Evolutionary conservation across 1,140 invertebrate genomes (phyloP).

Genomic region (Oryctes rhinoceros): DNA sequence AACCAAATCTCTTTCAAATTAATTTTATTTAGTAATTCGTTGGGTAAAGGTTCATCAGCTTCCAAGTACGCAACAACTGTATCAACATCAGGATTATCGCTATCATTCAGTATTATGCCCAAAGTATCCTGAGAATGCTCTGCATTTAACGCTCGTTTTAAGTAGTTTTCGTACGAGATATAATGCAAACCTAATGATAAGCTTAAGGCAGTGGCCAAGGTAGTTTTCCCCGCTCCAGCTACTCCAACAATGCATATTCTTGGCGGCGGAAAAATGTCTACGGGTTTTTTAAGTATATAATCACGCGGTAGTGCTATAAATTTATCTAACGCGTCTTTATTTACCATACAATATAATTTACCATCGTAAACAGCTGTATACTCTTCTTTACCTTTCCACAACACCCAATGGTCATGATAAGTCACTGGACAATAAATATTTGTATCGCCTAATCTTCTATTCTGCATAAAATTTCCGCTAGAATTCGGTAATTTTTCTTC

Average conservation of each 20-base stretch:
- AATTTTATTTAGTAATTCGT: slow-evolving; percentile 59
- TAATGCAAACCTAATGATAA: slow-evolving; percentile 65
- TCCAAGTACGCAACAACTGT: slow-evolving; percentile 60
- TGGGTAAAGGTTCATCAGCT: slow-evolving; percentile 58
- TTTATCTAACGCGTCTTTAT: slow-evolving; percentile 59
- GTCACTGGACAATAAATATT: slow-evolving; percentile 66
- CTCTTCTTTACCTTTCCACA: slow-evolving; percentile 68
- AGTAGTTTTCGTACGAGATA: slow-evolving; percentile 61
- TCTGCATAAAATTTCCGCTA: slow-evolving; percentile 57
- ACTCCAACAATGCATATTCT: slow-evolving; percentile 67
- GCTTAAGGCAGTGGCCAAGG: slow-evolving; percentile 61
- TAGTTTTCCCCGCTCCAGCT: slow-evolving; percentile 64
- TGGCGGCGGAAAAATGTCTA: slow-evolving; percentile 60
- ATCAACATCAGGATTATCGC: not conserved
- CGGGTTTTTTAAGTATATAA: slow-evolving; percentile 61
- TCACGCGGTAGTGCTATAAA: slow-evolving; percentile 62
- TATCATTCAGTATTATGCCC: not conserved
- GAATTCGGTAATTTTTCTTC: slow-evolving; percentile 51
- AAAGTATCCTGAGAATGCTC: not conserved
- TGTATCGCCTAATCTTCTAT: slow-evolving; percentile 64
- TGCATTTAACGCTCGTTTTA: slow-evolving; percentile 51
- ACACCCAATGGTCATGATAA: slow-evolving; percentile 62
- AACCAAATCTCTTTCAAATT: slow-evolving; percentile 63
- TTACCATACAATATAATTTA: slow-evolving; percentile 64
- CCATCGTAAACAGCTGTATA: slow-evolving; percentile 63